Conservation (phyloP, 2,113 vertebrate species). For the Scopus umbretta region DNA sequence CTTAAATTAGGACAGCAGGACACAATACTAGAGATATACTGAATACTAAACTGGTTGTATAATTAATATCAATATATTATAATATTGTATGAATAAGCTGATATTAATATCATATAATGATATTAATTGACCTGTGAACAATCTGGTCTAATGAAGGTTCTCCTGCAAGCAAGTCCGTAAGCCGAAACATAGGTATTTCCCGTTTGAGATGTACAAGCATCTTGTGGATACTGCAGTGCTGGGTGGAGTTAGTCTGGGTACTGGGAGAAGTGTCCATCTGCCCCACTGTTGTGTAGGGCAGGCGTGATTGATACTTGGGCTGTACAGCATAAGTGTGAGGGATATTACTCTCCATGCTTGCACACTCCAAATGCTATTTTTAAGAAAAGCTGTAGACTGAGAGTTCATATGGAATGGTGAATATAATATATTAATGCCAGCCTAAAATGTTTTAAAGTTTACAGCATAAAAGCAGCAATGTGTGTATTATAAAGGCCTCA, state of each 20-base stretch:
- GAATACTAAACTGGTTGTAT: neutral
- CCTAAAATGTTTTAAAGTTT: neutral
- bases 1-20: neutral
- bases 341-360: neutral
- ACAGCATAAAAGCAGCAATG: neutral
- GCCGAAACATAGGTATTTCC: neutral
- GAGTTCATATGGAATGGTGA: neutral
- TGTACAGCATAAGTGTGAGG: neutral
- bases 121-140: neutral
- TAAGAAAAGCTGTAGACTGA: neutral
- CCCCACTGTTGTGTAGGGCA: neutral
- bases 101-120: neutral
- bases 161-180: neutral
- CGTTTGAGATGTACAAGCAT: accelerated
- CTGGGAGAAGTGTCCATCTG: neutral
- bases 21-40: neutral
- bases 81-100: neutral
- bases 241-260: neutral
- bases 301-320: neutral
- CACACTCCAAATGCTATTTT: neutral
- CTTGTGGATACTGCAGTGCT: neutral
- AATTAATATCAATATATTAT: neutral
- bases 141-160: neutral
- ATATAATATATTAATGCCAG: neutral
- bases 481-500: neutral